These are phyloP conservation scores for Hyaena hyaena DNA, from an alignment of 2,113 vertebrate species.

Conservation along the genomic window DNA sequence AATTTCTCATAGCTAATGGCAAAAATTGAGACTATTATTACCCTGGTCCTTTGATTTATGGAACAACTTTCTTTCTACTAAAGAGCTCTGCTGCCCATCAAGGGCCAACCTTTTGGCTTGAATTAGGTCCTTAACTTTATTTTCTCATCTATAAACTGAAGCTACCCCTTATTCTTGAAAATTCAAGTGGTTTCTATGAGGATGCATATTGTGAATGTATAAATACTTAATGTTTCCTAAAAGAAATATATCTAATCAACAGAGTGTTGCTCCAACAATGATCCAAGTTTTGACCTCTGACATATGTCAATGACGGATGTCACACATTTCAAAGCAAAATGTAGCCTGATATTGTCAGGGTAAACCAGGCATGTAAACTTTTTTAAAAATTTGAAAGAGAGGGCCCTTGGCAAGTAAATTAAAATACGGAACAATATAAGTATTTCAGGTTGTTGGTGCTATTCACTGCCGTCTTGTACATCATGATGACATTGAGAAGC, in stretches of 20 bases:
- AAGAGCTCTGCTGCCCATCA: neutral
- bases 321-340: slow-evolving; percentile 65
- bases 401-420: slow-evolving; percentile 40
- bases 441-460: slow-evolving; percentile 66
- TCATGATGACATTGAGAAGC: neutral
- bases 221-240: neutral
- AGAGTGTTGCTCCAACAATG: slow-evolving; percentile 45
- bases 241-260: slow-evolving; percentile 51
- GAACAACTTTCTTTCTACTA: neutral
- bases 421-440: slow-evolving; percentile 55
- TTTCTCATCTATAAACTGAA: neutral
- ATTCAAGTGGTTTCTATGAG: neutral
- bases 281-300: slow-evolving; percentile 45
- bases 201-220: neutral
- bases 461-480: neutral
- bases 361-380: slow-evolving; percentile 71
- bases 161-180: neutral
- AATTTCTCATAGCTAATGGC: neutral
- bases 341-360: slow-evolving; percentile 31
- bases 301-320: slow-evolving; percentile 52
- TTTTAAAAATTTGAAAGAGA: slow-evolving; percentile 2
- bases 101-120: neutral
- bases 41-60: neutral
- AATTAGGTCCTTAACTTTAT: neutral
- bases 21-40: neutral